Conservation (phyloP, 2,888 invertebrate species). For the Drosophila kambysellisi region DNA sequence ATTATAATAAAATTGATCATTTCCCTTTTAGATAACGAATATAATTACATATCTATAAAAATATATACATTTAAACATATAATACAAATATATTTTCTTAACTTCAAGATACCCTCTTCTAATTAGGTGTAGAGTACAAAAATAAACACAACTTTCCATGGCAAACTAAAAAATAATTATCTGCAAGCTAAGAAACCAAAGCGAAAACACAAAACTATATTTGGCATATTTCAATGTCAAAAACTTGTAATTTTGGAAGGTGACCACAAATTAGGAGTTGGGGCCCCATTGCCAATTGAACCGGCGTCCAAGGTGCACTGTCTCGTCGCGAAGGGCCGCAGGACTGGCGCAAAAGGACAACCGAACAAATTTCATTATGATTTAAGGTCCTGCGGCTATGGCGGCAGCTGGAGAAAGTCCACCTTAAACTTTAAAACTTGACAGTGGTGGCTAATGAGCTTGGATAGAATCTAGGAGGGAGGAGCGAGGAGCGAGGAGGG, state of each 20-base stretch:
- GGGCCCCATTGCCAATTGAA: neutral
- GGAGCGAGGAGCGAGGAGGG: neutral
- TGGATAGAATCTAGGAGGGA: neutral
- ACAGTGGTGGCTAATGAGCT: constrained; percentile 57
- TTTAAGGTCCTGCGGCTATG: constrained; percentile 44
- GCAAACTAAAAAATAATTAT: constrained; percentile 1
- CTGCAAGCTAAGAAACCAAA: neutral
- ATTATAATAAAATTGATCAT: neutral
- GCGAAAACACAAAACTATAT: neutral
- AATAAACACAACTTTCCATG: neutral
- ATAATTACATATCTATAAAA: neutral
- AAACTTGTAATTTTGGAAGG: neutral
- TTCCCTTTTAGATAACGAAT: neutral
- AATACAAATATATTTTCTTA: neutral
- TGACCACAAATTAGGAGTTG: neutral
- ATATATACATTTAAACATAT: neutral
- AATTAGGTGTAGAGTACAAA: neutral
- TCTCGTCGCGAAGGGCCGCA: constrained; percentile 17
- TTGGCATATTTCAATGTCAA: constrained; percentile 2
- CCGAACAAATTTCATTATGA: constrained; percentile 68
- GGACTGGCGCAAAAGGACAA: constrained; percentile 40
- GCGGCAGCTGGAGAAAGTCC: constrained; percentile 15
- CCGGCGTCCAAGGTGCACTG: constrained; percentile 2
- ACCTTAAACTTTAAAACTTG: constrained; percentile 57
- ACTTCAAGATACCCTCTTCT: neutral